A percentile compares a stretch with the other conserved stretches of the same genome.
phyloP scores from a whole-genome alignment of 2,113 vertebrate species.

The Psephotus haematonotus region DNA sequence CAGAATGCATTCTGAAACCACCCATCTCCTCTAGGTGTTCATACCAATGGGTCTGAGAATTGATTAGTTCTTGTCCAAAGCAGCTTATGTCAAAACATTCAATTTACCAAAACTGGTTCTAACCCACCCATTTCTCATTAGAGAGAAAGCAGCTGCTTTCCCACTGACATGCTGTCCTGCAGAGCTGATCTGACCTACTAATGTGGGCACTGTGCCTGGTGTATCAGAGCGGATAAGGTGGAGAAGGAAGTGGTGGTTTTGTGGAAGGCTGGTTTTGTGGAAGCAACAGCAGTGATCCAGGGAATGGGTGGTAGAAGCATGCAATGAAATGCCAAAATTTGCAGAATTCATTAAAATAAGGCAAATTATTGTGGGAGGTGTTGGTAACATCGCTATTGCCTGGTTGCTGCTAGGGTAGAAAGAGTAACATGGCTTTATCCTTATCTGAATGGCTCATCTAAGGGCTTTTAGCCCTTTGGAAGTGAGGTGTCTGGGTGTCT shows the following conservation, averaged over 20 bases:
- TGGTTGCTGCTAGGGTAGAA: neutral
- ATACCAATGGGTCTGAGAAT: neutral
- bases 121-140: neutral
- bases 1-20: neutral
- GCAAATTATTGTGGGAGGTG: neutral
- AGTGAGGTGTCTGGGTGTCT: neutral
- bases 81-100: neutral
- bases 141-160: neutral
- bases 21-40: neutral
- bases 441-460: neutral
- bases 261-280: neutral
- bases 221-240: neutral
- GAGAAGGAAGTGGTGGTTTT: neutral
- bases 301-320: neutral
- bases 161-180: neutral
- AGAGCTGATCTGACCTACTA: neutral
- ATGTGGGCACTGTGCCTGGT: neutral
- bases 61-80: neutral
- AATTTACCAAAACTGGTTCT: neutral
- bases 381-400: neutral
- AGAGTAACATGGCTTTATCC: neutral
- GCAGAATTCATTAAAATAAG: neutral
- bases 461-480: neutral
- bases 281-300: neutral
- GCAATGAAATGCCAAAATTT: neutral